phyloP scores from a whole-genome alignment of 2,888 invertebrate genomes.

The Aspidapion aeneum region DNA sequence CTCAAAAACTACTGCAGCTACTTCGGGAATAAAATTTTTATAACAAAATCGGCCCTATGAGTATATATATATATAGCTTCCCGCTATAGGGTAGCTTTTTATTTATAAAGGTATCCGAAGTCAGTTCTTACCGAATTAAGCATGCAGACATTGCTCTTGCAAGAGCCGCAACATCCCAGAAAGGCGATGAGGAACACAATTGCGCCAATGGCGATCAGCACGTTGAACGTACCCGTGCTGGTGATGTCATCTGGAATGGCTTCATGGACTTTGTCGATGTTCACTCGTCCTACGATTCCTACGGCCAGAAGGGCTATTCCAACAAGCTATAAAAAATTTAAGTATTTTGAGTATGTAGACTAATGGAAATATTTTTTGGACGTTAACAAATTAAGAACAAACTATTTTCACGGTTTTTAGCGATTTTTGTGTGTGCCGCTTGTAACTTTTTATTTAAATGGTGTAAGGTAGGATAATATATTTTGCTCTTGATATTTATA shows the following conservation, averaged over 20 bases:
- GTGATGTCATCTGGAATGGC: constrained; percentile 16
- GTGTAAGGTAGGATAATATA: too few relatives aligned
- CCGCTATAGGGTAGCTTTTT: neutral
- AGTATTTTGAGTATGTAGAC: too few relatives aligned
- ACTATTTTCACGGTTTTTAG: too few relatives aligned
- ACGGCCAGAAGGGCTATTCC: constrained; percentile 18
- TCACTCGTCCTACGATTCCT: constrained; percentile 18
- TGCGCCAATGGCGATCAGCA: constrained; percentile 17
- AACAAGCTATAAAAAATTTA: constrained; percentile 21
- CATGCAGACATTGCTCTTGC: neutral
- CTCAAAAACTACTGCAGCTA: too few relatives aligned
- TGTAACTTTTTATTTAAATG: too few relatives aligned
- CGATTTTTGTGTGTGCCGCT: too few relatives aligned
- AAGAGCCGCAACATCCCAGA: constrained; percentile 4
- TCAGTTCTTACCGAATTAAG: neutral
- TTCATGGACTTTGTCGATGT: constrained; percentile 14
- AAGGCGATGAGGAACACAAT: constrained; percentile 23
- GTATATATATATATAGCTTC: neutral
- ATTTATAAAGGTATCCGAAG: too few relatives aligned
- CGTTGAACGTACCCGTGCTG: constrained; percentile 3
- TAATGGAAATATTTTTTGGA: too few relatives aligned
- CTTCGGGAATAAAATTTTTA: too few relatives aligned
- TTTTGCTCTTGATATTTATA: too few relatives aligned
- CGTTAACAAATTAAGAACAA: too few relatives aligned
- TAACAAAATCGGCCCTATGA: too few relatives aligned